Evolutionary conservation across 2,113 vertebrate species (phyloP).

Genomic region (Planiliza haematocheilus): DNA sequence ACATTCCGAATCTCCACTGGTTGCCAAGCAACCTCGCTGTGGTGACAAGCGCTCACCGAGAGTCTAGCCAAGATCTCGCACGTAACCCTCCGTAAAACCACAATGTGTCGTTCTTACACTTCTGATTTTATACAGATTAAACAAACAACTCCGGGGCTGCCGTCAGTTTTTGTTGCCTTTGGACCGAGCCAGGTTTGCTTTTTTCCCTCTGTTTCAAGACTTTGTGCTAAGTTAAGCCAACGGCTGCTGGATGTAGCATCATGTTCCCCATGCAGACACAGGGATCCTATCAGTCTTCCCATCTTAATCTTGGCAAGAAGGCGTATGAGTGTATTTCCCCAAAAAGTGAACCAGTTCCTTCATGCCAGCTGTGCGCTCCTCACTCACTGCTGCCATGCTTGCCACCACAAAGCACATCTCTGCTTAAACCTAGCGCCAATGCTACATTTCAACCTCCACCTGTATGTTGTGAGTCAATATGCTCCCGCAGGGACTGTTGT

Average conservation of each 20-base stretch:
- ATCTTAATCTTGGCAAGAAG: slow-evolving; percentile 19
- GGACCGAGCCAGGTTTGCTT: slow-evolving; percentile 4
- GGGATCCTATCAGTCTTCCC: slow-evolving; percentile 7
- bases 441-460: not conserved
- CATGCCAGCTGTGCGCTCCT: slow-evolving; percentile 8
- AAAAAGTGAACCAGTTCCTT: slow-evolving; percentile 33
- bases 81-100: not conserved
- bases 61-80: not conserved
- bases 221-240: slow-evolving; percentile 3
- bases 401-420: slow-evolving; percentile 4
- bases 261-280: not conserved
- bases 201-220: not conserved
- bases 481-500: not conserved
- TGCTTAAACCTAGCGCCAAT: slow-evolving; percentile 22
- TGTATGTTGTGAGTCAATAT: slow-evolving; percentile 11
- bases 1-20: not conserved
- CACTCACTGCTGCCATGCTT: slow-evolving; percentile 38
- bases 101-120: not conserved
- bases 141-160: not conserved
- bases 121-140: not conserved
- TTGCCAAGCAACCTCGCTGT: not conserved
- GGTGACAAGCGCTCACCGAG: not conserved
- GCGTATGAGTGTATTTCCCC: slow-evolving; percentile 1
- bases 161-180: not conserved
- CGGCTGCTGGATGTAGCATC: not conserved